A percentile compares a stretch with the other conserved stretches of the same genome.
Evolutionary conservation across 2,888 invertebrate genomes (phyloP).

Genomic region (Torymus auratus): DNA sequence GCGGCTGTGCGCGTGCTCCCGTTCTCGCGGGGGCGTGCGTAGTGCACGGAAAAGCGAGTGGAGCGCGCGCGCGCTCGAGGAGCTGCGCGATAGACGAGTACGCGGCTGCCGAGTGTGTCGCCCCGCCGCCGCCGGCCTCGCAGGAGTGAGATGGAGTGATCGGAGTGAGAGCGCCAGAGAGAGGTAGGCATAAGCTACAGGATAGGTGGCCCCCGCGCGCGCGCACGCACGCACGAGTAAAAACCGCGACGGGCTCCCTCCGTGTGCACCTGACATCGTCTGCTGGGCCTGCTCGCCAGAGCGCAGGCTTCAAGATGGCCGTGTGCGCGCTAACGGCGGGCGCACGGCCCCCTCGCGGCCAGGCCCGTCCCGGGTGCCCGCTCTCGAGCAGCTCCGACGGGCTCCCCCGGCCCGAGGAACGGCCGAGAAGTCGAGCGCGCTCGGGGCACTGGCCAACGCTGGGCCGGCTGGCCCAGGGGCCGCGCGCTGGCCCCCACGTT

Average conservation of each 20-base stretch:
- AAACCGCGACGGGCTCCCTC: background rate
- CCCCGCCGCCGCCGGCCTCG: too few relatives aligned
- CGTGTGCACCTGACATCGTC: constrained; percentile 68
- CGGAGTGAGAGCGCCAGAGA: constrained; percentile 17
- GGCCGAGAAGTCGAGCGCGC: too few relatives aligned
- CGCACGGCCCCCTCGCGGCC: background rate
- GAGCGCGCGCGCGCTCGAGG: too few relatives aligned
- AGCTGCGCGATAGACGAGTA: too few relatives aligned
- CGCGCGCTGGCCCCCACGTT: constrained; percentile 55
- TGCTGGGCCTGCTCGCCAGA: constrained; percentile 70
- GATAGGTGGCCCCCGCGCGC: background rate
- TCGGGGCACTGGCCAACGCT: too few relatives aligned
- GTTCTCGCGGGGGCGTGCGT: background rate
- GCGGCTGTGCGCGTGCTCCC: background rate
- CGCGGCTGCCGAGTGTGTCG: too few relatives aligned
- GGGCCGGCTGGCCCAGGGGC: background rate
- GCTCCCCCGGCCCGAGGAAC: too few relatives aligned
- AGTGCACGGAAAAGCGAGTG: too few relatives aligned
- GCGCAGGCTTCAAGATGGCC: constrained; percentile 76
- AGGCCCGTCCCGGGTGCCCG: background rate
- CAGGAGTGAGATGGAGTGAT: background rate
- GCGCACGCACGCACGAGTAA: background rate
- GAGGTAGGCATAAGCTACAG: background rate
- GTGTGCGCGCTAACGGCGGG: constrained; percentile 36
- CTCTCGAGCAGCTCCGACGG: too few relatives aligned